These are phyloP conservation scores for Galerucella calmariensis DNA, from an alignment of 2,888 invertebrate species.

Conservation along the genomic window DNA sequence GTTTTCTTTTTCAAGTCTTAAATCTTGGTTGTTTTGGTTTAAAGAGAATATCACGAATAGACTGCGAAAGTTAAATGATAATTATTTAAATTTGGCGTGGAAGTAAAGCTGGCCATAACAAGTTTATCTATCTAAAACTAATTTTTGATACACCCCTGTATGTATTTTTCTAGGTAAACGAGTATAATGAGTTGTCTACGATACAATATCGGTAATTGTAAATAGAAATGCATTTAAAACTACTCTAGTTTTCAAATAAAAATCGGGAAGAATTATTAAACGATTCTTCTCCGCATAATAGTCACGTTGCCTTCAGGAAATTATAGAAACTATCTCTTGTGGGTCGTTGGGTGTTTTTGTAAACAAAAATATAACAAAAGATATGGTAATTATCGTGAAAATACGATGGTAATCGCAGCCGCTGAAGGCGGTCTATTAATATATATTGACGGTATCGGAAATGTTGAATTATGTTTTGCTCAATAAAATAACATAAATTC, in stretches of 20 bases:
- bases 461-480: slow-evolving; percentile 5
- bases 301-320: slow-evolving; percentile 20
- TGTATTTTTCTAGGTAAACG: background rate
- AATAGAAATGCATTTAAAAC: background rate
- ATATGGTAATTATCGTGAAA: slow-evolving; percentile 29
- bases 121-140: background rate
- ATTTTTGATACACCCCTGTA: background rate
- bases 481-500: background rate
- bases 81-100: too few species aligned
- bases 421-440: slow-evolving; percentile 30
- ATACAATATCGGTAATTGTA: slow-evolving; percentile 3
- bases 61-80: too few species aligned
- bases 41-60: too few species aligned
- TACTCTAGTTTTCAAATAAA: slow-evolving; percentile 36
- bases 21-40: too few species aligned
- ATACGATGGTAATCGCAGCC: slow-evolving; percentile 22
- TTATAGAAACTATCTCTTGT: slow-evolving; percentile 21
- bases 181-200: background rate
- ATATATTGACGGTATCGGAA: slow-evolving; percentile 18
- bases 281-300: slow-evolving; percentile 55
- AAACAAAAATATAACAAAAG: slow-evolving; percentile 28
- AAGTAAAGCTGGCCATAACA: too few species aligned
- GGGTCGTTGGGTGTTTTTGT: slow-evolving; percentile 29
- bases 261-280: slow-evolving; percentile 56
- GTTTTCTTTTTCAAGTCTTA: too few species aligned